Percentiles rank a stretch among this genome's conserved stretches.
Conservation (phyloP, 2,888 invertebrate species). For the Hypercompe scribonia region DNA sequence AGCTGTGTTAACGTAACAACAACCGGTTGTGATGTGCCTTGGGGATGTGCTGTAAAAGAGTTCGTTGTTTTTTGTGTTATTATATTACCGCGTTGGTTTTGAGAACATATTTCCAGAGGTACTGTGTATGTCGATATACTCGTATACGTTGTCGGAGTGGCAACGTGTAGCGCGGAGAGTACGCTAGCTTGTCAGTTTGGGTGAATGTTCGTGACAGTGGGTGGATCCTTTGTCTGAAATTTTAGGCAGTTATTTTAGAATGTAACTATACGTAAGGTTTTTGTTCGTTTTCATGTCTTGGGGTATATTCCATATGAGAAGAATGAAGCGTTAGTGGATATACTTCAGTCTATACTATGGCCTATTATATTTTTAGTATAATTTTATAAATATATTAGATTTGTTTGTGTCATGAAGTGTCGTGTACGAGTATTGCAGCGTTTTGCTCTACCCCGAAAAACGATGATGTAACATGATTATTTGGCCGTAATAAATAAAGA, state of each 20-base stretch:
- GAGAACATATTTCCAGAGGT: background rate
- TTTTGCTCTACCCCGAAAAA: no score
- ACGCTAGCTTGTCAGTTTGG: background rate
- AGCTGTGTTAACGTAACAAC: constrained; percentile 45
- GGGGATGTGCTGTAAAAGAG: constrained; percentile 12
- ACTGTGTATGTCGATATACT: background rate
- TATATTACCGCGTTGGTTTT: constrained; percentile 2
- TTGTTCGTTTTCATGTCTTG: background rate
- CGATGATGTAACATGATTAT: no score
- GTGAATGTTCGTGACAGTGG: background rate
- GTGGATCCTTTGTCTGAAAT: background rate
- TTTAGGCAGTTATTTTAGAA: background rate
- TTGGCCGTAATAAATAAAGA: background rate
- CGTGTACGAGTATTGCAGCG: no score
- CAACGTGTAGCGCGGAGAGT: background rate
- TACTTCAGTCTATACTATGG: background rate
- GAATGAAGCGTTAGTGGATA: background rate
- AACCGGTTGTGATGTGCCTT: constrained; percentile 26
- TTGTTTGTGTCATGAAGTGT: no score
- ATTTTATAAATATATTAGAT: no score
- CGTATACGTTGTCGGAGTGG: background rate
- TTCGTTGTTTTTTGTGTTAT: constrained; percentile 11
- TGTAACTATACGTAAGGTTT: background rate
- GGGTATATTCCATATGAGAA: background rate
- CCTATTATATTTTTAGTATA: no score